phyloP scores from a whole-genome alignment of 2,797 vertebrate genomes.

The Ctenosaura bakeri region DNA sequence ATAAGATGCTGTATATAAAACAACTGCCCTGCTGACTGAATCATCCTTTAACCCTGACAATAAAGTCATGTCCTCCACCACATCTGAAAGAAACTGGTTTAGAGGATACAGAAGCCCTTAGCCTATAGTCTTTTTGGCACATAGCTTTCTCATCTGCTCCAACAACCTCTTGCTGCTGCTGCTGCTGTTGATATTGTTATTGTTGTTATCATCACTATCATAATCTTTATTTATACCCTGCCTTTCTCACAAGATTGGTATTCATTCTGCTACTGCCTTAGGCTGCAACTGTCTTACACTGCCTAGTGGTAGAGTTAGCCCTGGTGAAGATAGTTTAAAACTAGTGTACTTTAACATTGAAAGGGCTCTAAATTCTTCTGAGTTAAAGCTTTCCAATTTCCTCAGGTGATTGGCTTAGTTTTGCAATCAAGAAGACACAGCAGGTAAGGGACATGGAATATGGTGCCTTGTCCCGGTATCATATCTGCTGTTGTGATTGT shows the following conservation, averaged over 20 bases:
- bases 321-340: not conserved
- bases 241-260: too few relatives aligned
- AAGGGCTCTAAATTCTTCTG: not conserved
- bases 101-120: too few relatives aligned
- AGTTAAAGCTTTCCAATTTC: not conserved
- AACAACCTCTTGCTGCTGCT: too few relatives aligned
- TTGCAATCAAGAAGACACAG: conserved; percentile 33
- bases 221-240: too few relatives aligned
- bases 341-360: not conserved
- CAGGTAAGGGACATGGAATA: not conserved
- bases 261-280: too few relatives aligned
- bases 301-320: not conserved
- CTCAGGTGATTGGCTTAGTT: not conserved
- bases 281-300: too few relatives aligned
- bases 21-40: too few relatives aligned
- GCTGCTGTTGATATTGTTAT: too few relatives aligned
- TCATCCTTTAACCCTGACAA: not conserved
- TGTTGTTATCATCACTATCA: too few relatives aligned
- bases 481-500: conserved; percentile 23
- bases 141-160: too few relatives aligned
- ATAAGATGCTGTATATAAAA: too few relatives aligned
- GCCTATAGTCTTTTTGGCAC: too few relatives aligned
- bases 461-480: not conserved
- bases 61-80: not conserved
- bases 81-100: not conserved